Conservation (phyloP, 2,113 vertebrate genomes). For the Cheilinus undulatus region DNA sequence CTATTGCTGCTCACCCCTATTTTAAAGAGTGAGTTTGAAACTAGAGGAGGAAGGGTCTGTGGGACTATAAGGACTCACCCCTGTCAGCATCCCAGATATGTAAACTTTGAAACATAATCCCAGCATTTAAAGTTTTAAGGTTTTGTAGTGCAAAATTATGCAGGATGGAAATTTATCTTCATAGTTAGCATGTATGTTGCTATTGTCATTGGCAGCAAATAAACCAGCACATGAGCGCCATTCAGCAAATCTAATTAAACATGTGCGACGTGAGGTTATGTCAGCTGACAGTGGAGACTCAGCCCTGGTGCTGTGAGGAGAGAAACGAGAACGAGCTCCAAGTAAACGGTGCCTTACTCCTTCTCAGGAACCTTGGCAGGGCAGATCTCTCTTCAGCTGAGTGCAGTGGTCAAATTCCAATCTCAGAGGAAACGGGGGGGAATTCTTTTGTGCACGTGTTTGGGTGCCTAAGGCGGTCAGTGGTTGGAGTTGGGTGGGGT, state of each 20-base stretch:
- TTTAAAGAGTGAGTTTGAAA: not conserved
- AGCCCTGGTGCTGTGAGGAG: constrained; percentile 3
- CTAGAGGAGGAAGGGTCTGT: not conserved
- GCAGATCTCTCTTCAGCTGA: constrained; percentile 27
- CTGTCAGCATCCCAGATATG: constrained; percentile 1
- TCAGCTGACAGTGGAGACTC: constrained; percentile 64
- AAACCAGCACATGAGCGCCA: constrained; percentile 61
- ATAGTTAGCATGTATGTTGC: constrained; percentile 19
- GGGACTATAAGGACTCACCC: not conserved
- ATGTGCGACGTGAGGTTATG: constrained; percentile 47
- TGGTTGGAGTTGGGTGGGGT: constrained; percentile 56
- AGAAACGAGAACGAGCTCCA: constrained; percentile 17
- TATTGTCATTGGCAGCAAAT: constrained; percentile 45
- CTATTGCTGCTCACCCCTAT: not conserved
- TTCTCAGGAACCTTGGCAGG: constrained; percentile 11
- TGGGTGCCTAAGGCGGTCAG: constrained; percentile 45
- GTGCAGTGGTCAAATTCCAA: constrained; percentile 58
- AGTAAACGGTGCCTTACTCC: constrained; percentile 26
- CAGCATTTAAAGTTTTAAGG: constrained; percentile 12
- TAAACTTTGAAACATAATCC: constrained; percentile 16
- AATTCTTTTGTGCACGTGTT: constrained; percentile 66
- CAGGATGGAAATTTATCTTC: constrained; percentile 5
- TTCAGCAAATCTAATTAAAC: constrained; percentile 69
- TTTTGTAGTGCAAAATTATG: constrained; percentile 17
- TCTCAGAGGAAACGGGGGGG: constrained; percentile 60